These are phyloP conservation scores for Calliphora vicina DNA, from an alignment of 1,140 invertebrate genomes.

Conservation along the genomic window DNA sequence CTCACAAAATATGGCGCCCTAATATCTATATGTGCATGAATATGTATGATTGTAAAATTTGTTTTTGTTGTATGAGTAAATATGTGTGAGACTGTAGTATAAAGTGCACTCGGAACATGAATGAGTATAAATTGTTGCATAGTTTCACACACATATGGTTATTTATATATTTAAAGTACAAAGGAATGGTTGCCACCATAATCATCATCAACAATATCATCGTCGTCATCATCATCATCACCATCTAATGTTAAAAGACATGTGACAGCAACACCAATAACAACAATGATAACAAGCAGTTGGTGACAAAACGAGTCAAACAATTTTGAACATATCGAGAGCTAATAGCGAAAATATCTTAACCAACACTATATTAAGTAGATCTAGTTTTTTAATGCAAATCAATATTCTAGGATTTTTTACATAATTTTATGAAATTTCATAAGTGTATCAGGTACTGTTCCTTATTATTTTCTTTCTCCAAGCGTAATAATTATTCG, in stretches of 20 bases:
- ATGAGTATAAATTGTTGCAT: not conserved
- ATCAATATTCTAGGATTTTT: no score
- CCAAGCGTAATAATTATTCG: no score
- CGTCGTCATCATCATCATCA: constrained; percentile 23
- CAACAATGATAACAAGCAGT: not conserved
- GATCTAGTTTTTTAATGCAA: no score
- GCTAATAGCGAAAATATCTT: no score
- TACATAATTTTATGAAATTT: no score
- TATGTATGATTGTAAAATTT: not conserved
- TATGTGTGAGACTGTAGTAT: not conserved
- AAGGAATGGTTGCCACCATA: constrained; percentile 23
- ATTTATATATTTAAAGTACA: not conserved
- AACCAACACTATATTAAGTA: no score
- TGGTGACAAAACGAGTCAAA: not conserved
- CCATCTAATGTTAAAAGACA: constrained; percentile 61
- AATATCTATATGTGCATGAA: not conserved
- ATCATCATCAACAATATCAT: constrained; percentile 28
- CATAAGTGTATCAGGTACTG: no score
- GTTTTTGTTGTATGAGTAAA: not conserved
- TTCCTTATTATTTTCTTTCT: no score
- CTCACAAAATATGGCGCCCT: no score
- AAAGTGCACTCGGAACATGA: not conserved
- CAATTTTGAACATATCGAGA: no score
- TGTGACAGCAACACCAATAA: constrained; percentile 54
- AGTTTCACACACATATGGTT: not conserved